A percentile compares a stretch with the other conserved stretches of the same genome.
Evolutionary conservation across 2,113 vertebrate species (phyloP).

Genomic region (Gnathonemus echidnorhynchus): DNA sequence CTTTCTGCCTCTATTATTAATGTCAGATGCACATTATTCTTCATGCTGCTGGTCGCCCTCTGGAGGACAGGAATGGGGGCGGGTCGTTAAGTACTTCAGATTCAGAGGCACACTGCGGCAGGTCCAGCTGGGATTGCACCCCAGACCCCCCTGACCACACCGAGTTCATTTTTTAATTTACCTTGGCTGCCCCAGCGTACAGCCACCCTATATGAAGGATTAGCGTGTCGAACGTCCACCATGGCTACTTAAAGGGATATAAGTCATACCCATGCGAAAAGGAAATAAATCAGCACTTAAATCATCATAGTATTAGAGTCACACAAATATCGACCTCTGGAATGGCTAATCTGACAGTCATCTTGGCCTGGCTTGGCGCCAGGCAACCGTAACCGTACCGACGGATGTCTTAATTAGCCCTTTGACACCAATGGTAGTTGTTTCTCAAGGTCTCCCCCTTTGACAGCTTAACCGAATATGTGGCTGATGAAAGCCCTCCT

Average conservation of each 20-base stretch:
- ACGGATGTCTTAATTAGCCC: conserved; percentile 30
- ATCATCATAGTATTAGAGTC: not conserved
- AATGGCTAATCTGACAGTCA: conserved; percentile 29
- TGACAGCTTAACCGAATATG: conserved; percentile 29
- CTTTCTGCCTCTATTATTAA: not conserved
- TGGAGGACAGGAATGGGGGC: not conserved
- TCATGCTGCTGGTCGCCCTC: not conserved
- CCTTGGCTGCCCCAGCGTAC: not conserved
- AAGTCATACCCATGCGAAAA: not conserved
- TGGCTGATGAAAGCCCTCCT: conserved; percentile 15
- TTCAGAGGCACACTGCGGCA: not conserved
- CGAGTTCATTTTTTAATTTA: not conserved
- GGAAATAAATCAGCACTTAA: not conserved
- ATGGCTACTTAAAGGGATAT: not conserved
- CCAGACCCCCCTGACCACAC: not conserved
- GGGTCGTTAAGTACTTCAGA: not conserved
- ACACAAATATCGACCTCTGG: not conserved
- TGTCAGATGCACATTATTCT: not conserved
- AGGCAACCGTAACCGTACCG: conserved; percentile 12
- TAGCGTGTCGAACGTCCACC: not conserved
- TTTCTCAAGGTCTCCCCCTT: conserved; percentile 20
- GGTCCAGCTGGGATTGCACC: not conserved
- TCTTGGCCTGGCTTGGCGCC: conserved; percentile 10
- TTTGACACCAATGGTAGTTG: conserved; percentile 20
- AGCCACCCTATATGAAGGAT: not conserved